These are phyloP conservation scores for Sylvia borin DNA, from an alignment of 2,797 vertebrate genomes.

Conservation along the genomic window DNA sequence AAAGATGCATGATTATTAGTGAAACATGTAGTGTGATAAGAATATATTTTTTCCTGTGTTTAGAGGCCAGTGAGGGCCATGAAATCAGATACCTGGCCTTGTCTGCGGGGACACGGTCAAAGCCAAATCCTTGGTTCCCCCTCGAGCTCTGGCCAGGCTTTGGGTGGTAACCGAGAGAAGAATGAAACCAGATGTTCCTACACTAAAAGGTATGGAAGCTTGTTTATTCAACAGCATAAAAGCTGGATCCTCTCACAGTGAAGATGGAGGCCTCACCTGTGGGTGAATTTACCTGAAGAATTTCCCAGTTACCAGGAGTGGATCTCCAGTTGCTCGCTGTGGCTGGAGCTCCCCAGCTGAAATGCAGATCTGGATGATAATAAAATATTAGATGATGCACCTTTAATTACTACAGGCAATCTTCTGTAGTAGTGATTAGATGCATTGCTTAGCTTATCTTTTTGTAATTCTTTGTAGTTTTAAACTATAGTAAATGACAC, in stretches of 20 bases:
- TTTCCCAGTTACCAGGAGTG: background rate
- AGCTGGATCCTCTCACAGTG: background rate
- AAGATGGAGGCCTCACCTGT: accelerated
- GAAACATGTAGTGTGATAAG: background rate
- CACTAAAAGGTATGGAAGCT: background rate
- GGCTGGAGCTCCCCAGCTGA: background rate
- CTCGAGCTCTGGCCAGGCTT: background rate
- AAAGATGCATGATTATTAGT: background rate
- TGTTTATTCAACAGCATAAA: background rate
- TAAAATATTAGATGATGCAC: background rate
- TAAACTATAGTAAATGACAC: background rate
- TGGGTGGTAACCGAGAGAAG: background rate
- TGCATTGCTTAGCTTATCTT: background rate
- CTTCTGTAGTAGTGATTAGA: background rate
- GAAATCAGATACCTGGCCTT: background rate
- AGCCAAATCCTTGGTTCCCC: background rate
- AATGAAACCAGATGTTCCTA: background rate
- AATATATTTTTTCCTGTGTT: background rate
- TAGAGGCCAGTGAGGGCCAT: background rate
- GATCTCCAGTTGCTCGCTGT: background rate
- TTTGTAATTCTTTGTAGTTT: background rate
- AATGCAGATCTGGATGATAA: background rate
- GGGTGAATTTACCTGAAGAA: background rate
- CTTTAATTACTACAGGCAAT: background rate
- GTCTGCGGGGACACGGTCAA: background rate